phyloP scores from a whole-genome alignment of 2,113 vertebrate genomes.

The Rhea pennata region DNA sequence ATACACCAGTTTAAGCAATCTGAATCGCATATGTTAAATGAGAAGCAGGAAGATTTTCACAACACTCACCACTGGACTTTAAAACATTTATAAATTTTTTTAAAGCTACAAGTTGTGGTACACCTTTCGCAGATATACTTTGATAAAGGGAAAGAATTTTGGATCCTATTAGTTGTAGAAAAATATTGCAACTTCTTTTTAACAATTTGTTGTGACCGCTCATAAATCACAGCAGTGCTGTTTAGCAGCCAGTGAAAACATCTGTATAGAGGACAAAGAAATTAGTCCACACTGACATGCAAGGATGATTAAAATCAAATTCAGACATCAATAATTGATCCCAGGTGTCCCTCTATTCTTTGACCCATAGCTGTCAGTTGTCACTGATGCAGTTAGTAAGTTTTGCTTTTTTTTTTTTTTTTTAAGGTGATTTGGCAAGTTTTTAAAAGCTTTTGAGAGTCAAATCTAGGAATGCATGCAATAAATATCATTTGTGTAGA shows the following conservation, averaged over 20 bases:
- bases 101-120: not conserved
- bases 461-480: not conserved
- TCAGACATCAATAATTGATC: slow-evolving; percentile 66
- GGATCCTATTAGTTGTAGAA: not conserved
- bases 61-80: not conserved
- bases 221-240: slow-evolving; percentile 8
- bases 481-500: slow-evolving; percentile 18
- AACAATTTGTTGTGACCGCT: slow-evolving; percentile 9
- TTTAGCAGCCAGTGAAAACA: slow-evolving; percentile 62
- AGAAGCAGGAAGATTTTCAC: slow-evolving; percentile 2
- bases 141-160: not conserved
- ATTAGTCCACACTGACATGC: slow-evolving; percentile 45
- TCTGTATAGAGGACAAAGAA: slow-evolving; percentile 59
- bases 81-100: not conserved
- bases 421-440: slow-evolving; percentile 12
- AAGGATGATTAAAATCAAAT: slow-evolving; percentile 68
- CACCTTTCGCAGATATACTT: not conserved
- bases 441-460: slow-evolving; percentile 12
- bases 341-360: slow-evolving; percentile 22
- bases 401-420: not conserved
- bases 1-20: not conserved
- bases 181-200: not conserved
- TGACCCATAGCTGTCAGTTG: slow-evolving; percentile 55
- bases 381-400: not conserved
- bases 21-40: not conserved